Base-by-base conservation (phyloP, 2,888 invertebrate species). In the Pocota personata region DNA sequence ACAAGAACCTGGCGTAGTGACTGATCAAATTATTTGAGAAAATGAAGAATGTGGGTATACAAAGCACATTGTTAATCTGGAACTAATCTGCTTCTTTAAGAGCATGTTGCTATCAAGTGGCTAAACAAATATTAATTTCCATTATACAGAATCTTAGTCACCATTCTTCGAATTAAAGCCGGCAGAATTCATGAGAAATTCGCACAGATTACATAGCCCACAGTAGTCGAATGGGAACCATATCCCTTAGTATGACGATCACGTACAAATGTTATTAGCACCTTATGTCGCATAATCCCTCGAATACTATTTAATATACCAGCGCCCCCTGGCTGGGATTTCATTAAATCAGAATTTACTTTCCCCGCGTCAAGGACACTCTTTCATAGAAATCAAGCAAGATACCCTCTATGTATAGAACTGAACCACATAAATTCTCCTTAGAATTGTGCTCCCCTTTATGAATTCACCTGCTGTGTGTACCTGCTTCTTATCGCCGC, bases 401-500 rank as follows among this genome's bases (percentile, higher is more conserved):
- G 30, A 46, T 16, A 2, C 4, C 6, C 14, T 64, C 2, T 24
- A 24, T 16, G n/a, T 16, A 62, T 14, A 19, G 32, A 48, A 64
- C 64, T n/a, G 48, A 24, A 35, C 48, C 66, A 14, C 48, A 64
- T 64, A 48, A 64, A 48, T 32, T 32, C 21, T 21, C 19, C 48
- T 32, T 19, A 48, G 64, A 64, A 55, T 5, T 64, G 30, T 6
- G 8, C 48, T 64, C 48, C 19, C 27, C 37, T 67, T 55, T 52
- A 52, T 40, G 16, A 55, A 40, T 24, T 27, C 40, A 40, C 67
- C 52, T 67, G 37, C 52, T 37, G 52, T 37, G 37, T 14, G 27
- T n/a, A 16, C 0, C 2, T 7, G 27, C 7, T 12, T 52, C 67
- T 37, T 27, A 14, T 67, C 24, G 35, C n/a, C 5, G n/a, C 43